Percentiles rank a stretch among this genome's conserved stretches.
phyloP scores from a whole-genome alignment of 2,113 vertebrate genomes.

The Xenotilapia leptura region DNA sequence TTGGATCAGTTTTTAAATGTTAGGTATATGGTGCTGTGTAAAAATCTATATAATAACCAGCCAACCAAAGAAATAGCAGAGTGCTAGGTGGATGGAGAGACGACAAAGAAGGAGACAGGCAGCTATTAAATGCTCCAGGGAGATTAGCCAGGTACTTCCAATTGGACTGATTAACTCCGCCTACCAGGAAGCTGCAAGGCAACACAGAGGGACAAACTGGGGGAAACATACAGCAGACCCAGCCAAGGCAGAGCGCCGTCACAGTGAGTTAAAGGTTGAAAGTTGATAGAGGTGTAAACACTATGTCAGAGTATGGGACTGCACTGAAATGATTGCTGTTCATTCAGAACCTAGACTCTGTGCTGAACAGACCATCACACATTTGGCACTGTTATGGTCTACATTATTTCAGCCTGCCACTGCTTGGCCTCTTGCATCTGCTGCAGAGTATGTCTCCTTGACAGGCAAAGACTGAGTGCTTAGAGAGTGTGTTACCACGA shows the following conservation, averaged over 20 bases:
- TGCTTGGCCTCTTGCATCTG: conserved; percentile 8
- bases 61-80: background rate
- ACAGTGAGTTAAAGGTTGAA: background rate
- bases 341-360: background rate
- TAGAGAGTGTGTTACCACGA: background rate
- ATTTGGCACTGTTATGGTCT: background rate
- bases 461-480: conserved; percentile 7
- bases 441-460: background rate
- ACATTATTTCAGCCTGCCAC: conserved; percentile 23
- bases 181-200: background rate
- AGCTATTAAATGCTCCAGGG: background rate
- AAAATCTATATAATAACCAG: background rate
- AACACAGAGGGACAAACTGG: background rate
- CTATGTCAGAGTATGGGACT: background rate
- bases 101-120: accelerated
- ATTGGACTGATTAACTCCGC: background rate
- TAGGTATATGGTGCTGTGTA: background rate
- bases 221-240: background rate
- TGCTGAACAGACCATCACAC: background rate
- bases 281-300: background rate
- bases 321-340: background rate
- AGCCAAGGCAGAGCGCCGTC: background rate
- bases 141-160: background rate
- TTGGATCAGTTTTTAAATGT: background rate
- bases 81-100: background rate